Base-by-base conservation (phyloP, 1,140 invertebrate genomes). In the Parapsyche elsis region DNA sequence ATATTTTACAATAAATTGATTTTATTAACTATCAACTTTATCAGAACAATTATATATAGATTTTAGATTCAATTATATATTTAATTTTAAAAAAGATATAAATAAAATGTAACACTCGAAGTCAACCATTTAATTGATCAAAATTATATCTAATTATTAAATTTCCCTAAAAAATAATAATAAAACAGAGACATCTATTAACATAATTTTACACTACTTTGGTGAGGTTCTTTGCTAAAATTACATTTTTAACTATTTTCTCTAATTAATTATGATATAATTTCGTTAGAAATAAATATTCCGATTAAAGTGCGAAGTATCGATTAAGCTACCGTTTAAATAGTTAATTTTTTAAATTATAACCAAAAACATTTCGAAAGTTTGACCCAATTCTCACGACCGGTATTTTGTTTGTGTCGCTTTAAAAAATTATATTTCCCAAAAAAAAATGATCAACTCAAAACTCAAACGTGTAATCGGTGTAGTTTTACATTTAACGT, bases 351-450 rank as follows among this genome's bases (percentile, higher is more conserved):
- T 38, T 38, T 38, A 38, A 38, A 38, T 38, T 4, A 38, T 38
- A 38, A 38, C 30, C 30, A 7, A 38, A 38, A 38, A 53, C 59
- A 30, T 67, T 67, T 26, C 64, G 24, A 67, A 67, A 67, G 14
- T 12, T 9, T 23, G 64, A 67, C 64, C 64, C 64, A 2, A 67
- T 67, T 67, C 64, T 67, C 64, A 67, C 64, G 64, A 67, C 12
- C 9, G 12, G 9, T 9, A 9, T 67, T 53, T 53, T 67, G 64
- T 67, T 67, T 30, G 19, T 67, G 21, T 67, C 64, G 21, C 24
- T 38, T 30, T 1, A n/a, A 67, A 67, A 67, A 67, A 26, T 12
- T 19, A 9, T 10, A 19, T 9, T 30, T 67, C 26, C 64, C 64
- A 2, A 26, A 7, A 67, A 30, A 67, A 67, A 26, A 21, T 16